Conservation (phyloP, 2,113 vertebrate genomes). For the Haemorhous mexicanus region DNA sequence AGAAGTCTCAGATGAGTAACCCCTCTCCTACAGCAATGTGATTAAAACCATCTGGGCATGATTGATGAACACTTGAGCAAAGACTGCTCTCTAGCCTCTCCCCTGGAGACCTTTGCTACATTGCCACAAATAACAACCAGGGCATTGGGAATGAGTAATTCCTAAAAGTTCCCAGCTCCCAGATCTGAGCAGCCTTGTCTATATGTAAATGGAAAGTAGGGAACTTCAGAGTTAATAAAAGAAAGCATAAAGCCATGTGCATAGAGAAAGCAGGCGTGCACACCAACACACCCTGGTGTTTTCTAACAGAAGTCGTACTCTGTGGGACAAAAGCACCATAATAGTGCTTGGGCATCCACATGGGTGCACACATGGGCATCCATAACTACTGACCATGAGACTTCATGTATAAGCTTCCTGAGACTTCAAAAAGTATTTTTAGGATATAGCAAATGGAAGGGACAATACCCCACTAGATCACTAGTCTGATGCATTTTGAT, state of each 20-base stretch:
- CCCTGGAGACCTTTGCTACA: neutral
- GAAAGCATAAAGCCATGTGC: constrained; percentile 60
- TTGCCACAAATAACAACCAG: neutral
- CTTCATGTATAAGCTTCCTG: neutral
- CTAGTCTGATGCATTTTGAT: neutral
- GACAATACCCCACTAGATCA: neutral
- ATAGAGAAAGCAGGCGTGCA: constrained; percentile 56
- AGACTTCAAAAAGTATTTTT: neutral
- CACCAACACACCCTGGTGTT: constrained; percentile 23
- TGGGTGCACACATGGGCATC: neutral
- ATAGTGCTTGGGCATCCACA: neutral
- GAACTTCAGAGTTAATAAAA: constrained; percentile 10
- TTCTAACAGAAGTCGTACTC: constrained; percentile 48
- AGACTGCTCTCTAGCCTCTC: neutral
- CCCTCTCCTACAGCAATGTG: neutral
- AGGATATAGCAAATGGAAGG: neutral
- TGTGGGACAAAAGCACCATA: constrained; percentile 1
- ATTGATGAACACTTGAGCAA: neutral
- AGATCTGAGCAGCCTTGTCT: neutral
- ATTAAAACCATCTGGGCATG: neutral
- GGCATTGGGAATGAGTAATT: neutral
- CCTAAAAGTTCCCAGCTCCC: neutral
- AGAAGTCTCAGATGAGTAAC: neutral
- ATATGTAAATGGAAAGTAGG: neutral
- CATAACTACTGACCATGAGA: neutral